Base-by-base conservation (phyloP, 2,113 vertebrate genomes). In the Amphilophus citrinellus region DNA sequence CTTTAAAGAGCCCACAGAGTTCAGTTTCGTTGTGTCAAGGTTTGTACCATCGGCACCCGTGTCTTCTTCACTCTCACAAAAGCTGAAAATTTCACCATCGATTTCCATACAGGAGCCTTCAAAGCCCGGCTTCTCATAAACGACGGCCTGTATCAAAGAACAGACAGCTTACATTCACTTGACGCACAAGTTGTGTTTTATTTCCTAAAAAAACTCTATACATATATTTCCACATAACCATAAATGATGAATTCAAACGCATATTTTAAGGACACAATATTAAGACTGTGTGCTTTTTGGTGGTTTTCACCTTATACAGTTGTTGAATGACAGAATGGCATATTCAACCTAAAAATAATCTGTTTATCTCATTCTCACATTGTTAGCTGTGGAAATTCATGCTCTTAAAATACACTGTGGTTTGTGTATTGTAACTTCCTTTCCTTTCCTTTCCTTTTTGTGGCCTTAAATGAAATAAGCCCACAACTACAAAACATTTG, bases 121-220 rank as follows among this genome's bases (percentile, higher is more conserved):
- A 92, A 98, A 97, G 73, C 95, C 97, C 8, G 97, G 96, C 88
- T 97, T 96, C 89, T 98, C 98, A 86, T 97, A 99, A 88, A 98
- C 35, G 39, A 97, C 44, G 3, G 97, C 94, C 98, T 99, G 75
- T 1, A 61, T 56, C 0, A 18, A 24, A 91, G 3, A 53, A 32
- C 79, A 17, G 8, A 78, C 10, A 79, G 9, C 32, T 32, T 35
- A 56, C 18, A 0, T n/a, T 57, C 7, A 9, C 50, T 8, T 50
- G 47, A 71, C 24, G 27, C 24, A 32, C 47, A 1, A 30, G 27
- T 53, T 73, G 53, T 32, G 30, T 73, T 20, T 73, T 4, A 53
- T 53, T 73, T 73, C 14, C 14, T 47, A 13, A 42, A 42, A 42
- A 42, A 42, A 42, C 9, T 57, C 27, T 63, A 39, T 11, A 42